phyloP scores from a whole-genome alignment of 2,113 vertebrate species.

The Platysteira castanea region DNA sequence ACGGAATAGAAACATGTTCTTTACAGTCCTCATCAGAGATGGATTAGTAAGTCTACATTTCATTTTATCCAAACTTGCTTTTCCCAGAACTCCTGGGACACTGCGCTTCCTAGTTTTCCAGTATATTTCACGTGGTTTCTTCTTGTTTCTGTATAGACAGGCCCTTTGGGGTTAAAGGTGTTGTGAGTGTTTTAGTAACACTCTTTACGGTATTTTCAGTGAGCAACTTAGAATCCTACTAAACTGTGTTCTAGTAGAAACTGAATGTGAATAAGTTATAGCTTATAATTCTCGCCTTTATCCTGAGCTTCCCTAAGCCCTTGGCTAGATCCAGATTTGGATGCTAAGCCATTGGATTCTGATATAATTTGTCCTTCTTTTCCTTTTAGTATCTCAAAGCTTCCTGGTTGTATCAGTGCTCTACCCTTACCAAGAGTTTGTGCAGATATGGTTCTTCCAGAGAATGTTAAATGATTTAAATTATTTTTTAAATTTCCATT shows the following conservation, averaged over 20 bases:
- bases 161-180: background rate
- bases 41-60: background rate
- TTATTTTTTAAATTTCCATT: background rate
- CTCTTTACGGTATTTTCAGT: background rate
- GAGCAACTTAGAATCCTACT: background rate
- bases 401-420: background rate
- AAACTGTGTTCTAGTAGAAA: background rate
- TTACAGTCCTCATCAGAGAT: background rate
- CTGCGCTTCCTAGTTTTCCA: background rate
- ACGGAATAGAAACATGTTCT: background rate
- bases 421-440: background rate
- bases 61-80: background rate
- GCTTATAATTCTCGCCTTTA: background rate
- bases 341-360: background rate
- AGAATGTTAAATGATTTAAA: background rate
- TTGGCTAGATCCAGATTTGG: background rate
- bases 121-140: background rate
- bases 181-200: background rate
- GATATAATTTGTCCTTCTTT: background rate
- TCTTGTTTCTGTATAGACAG: background rate
- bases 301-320: background rate
- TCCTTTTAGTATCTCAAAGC: background rate
- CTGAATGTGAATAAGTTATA: background rate
- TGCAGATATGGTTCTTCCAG: background rate
- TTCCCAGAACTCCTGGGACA: background rate